Conservation (phyloP, 2,888 invertebrate species). For the Apamea epomidion region DNA sequence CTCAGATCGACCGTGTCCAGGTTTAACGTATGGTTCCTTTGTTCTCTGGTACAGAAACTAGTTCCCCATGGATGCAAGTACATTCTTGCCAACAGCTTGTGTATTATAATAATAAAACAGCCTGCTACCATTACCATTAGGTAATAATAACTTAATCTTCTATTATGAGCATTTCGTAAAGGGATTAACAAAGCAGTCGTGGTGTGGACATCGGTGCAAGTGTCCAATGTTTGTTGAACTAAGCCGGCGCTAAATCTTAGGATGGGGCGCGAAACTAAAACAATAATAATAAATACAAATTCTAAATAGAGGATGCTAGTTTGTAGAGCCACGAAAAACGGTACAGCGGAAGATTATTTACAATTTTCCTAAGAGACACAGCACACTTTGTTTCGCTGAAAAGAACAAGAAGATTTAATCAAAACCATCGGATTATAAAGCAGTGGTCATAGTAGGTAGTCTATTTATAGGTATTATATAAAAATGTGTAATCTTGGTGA, state of each 20-base stretch:
- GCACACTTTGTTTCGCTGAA: too few relatives aligned
- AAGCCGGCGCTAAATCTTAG: constrained; percentile 67
- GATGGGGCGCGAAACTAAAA: constrained; percentile 72
- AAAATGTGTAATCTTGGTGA: neutral
- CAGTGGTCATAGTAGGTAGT: too few relatives aligned
- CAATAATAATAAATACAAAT: constrained; percentile 78
- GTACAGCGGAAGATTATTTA: neutral
- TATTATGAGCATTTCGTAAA: neutral
- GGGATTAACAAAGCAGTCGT: constrained; percentile 41
- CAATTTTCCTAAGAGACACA: neutral
- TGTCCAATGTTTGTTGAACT: constrained; percentile 52
- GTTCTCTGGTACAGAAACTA: neutral
- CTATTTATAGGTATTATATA: too few relatives aligned
- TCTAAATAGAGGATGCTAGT: constrained; percentile 73
- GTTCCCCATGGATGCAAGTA: neutral
- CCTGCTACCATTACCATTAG: neutral
- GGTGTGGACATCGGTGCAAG: constrained; percentile 45
- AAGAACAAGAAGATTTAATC: too few relatives aligned
- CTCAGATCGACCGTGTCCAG: too few relatives aligned
- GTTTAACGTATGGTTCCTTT: neutral
- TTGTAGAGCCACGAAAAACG: constrained; percentile 64
- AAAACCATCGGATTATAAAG: too few relatives aligned
- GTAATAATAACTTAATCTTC: constrained; percentile 9
- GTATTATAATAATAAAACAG: neutral
- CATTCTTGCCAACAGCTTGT: too few relatives aligned